These are phyloP conservation scores for Antechinus stuartii DNA, from an alignment of 2,113 vertebrate species.

Conservation along the genomic window DNA sequence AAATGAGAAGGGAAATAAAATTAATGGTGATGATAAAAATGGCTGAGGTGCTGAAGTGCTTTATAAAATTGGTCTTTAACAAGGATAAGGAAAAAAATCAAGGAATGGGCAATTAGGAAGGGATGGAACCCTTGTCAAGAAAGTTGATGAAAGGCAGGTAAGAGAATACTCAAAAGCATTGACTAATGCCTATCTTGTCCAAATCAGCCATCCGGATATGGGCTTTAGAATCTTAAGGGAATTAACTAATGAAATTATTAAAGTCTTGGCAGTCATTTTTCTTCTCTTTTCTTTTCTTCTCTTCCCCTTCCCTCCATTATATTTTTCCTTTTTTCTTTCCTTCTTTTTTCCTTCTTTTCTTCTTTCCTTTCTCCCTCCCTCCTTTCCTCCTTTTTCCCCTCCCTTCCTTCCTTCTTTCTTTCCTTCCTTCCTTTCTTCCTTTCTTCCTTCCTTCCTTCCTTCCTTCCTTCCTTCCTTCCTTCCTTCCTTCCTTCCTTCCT, in stretches of 20 bases:
- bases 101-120: slow-evolving; percentile 65
- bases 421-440: too few species aligned
- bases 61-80: slow-evolving; percentile 79
- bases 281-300: not conserved
- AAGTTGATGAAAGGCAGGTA: slow-evolving; percentile 65
- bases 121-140: slow-evolving; percentile 65
- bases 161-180: slow-evolving; percentile 62
- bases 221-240: slow-evolving; percentile 50
- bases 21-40: slow-evolving; percentile 79
- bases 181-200: slow-evolving; percentile 4
- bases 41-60: slow-evolving; percentile 75
- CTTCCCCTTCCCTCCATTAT: not conserved
- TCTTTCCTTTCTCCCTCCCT: too few species aligned
- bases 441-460: too few species aligned
- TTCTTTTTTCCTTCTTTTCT: too few species aligned
- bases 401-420: too few species aligned
- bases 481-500: not conserved
- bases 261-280: slow-evolving; percentile 57
- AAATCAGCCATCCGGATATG: slow-evolving; percentile 41
- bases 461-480: too few species aligned
- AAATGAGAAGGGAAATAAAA: slow-evolving; percentile 80
- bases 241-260: slow-evolving; percentile 62
- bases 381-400: too few species aligned
- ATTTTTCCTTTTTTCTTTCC: not conserved
- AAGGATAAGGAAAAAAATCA: slow-evolving; percentile 66